These are phyloP conservation scores for Oophaga pumilio DNA, from an alignment of 2,113 vertebrate species.

Conservation along the genomic window DNA sequence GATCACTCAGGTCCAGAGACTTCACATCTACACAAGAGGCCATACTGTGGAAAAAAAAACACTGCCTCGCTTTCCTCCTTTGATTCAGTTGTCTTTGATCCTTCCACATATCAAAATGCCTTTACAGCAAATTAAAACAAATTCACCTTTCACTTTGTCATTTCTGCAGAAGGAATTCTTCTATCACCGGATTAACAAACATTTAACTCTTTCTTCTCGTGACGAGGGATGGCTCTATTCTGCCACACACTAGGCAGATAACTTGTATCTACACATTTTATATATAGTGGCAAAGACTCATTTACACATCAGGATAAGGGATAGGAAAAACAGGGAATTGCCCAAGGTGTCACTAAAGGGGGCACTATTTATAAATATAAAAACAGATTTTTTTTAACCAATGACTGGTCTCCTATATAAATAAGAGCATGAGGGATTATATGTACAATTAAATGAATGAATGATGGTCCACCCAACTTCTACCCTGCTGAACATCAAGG, in stretches of 20 bases:
- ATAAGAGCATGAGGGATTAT: not conserved
- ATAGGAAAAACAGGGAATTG: not conserved
- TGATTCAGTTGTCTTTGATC: conserved; percentile 83
- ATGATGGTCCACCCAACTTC: too few species aligned
- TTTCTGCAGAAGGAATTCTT: conserved; percentile 75
- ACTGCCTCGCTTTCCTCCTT: conserved; percentile 75
- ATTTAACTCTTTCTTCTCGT: not conserved
- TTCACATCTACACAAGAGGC: conserved; percentile 77
- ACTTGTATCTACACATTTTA: not conserved
- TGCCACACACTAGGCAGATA: not conserved
- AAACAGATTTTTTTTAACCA: not conserved
- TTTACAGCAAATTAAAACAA: conserved; percentile 85
- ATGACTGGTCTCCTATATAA: not conserved
- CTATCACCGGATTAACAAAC: conserved; percentile 61
- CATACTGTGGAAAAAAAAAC: conserved; percentile 74
- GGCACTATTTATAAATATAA: not conserved
- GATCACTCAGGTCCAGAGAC: conserved; percentile 77
- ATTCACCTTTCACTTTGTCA: conserved; percentile 80
- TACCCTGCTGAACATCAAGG: too few species aligned
- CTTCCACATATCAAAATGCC: conserved; percentile 79
- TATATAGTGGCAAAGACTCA: not conserved
- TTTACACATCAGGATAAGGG: not conserved
- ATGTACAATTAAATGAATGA: too few species aligned
- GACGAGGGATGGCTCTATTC: not conserved
- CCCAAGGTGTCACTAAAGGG: not conserved